These are phyloP conservation scores for Axinella damicornis DNA, from an alignment of 37 sponge, comb jelly and placozoan genomes.

Conservation along the genomic window DNA sequence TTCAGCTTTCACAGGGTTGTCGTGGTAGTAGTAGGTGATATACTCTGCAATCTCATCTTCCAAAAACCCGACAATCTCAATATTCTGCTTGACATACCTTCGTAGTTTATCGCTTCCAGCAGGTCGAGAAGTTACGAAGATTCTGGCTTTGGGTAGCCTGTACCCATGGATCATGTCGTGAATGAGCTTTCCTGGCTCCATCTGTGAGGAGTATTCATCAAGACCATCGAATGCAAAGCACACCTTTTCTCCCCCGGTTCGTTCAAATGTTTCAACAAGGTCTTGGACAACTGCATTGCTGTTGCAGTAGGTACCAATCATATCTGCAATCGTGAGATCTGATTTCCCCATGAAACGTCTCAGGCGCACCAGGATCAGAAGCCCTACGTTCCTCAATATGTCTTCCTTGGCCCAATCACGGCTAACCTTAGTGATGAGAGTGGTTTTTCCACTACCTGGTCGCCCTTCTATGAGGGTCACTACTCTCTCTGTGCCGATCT, in stretches of 20 bases:
- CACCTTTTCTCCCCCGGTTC: constrained; percentile 33
- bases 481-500: background rate
- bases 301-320: constrained; percentile 7
- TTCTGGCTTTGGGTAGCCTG: constrained; percentile 27
- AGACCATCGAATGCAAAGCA: constrained; percentile 63
- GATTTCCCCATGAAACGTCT: constrained; percentile 24
- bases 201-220: constrained; percentile 48
- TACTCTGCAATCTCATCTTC: constrained; percentile 45
- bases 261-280: background rate
- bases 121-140: constrained; percentile 55
- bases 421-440: constrained; percentile 46
- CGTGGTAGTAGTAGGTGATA: constrained; percentile 18
- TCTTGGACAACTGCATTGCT: background rate
- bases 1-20: constrained; percentile 12
- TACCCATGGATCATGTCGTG: constrained; percentile 22
- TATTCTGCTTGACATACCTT: background rate
- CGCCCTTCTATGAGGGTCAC: constrained; percentile 39
- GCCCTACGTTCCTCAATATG: background rate
- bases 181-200: constrained; percentile 13
- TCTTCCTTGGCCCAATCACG: constrained; percentile 50
- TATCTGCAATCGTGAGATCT: constrained; percentile 19
- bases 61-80: constrained; percentile 66
- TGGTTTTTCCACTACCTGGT: constrained; percentile 50
- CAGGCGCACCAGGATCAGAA: constrained; percentile 34
- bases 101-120: constrained; percentile 7